A percentile compares a stretch with the other conserved stretches of the same genome.
These are phyloP conservation scores for Sitta carolinensis DNA, from an alignment of 2,797 vertebrate species.

Conservation along the genomic window DNA sequence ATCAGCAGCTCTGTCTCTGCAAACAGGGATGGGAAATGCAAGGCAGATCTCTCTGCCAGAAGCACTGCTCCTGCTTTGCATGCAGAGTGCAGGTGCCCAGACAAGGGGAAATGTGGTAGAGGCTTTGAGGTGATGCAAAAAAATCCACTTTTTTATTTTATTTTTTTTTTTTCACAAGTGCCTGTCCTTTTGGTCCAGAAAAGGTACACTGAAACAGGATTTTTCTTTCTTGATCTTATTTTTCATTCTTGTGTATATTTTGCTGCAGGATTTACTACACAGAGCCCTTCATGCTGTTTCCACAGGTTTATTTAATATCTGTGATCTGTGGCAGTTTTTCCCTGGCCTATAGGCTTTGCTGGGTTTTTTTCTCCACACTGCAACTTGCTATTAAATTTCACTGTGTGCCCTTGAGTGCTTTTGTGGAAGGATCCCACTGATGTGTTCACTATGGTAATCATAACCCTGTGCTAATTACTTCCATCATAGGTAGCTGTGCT, in stretches of 20 bases:
- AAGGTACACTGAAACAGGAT: not conserved
- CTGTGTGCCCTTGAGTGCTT: not conserved
- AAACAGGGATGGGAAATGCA: not conserved
- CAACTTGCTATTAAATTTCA: not conserved
- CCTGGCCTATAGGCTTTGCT: not conserved
- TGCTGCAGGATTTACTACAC: not conserved
- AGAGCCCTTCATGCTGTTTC: not conserved
- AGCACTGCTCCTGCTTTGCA: not conserved
- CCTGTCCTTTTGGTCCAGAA: not conserved
- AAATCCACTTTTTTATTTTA: not conserved
- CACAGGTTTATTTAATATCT: not conserved
- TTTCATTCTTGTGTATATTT: not conserved
- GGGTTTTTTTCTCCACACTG: not conserved
- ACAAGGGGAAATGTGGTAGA: not conserved
- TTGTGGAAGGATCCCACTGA: not conserved
- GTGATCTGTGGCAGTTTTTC: not conserved
- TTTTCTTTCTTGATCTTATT: not conserved
- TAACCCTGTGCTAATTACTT: slow-evolving; percentile 22
- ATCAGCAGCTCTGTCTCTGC: not conserved
- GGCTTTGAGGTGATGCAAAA: not conserved
- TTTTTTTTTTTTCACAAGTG: too few species aligned
- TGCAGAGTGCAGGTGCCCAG: not conserved
- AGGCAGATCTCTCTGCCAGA: not conserved
- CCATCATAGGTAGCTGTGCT: not conserved
- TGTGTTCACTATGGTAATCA: not conserved